A percentile compares a stretch with the other conserved stretches of the same genome.
These are phyloP conservation scores for Pteronotus mesoamericanus DNA, from an alignment of 2,797 vertebrate species.

Conservation along the genomic window DNA sequence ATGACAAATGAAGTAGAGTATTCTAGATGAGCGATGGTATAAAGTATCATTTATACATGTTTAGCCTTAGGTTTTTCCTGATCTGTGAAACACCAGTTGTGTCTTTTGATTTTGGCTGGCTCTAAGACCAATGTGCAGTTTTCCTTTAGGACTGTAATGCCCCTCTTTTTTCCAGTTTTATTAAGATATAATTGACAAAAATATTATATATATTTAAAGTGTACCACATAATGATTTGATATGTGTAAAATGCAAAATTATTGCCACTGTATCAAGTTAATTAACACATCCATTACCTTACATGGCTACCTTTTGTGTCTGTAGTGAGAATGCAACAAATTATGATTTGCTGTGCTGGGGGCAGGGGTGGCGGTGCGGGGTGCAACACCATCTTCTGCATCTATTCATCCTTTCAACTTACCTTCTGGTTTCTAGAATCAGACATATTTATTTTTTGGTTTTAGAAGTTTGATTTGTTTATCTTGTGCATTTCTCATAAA, in stretches of 20 bases:
- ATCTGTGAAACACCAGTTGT: neutral
- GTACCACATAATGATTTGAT: neutral
- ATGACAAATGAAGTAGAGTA: neutral
- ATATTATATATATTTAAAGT: neutral
- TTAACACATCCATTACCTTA: neutral
- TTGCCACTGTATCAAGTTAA: neutral
- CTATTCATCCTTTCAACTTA: neutral
- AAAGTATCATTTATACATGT: neutral
- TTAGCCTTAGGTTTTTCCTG: neutral
- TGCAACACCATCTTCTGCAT: neutral
- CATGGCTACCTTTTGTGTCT: neutral
- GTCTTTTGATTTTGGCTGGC: neutral
- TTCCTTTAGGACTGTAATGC: neutral
- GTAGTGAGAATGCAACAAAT: neutral
- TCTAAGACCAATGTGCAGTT: neutral
- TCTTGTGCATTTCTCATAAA: neutral
- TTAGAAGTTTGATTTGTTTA: neutral
- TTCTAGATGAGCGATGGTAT: neutral
- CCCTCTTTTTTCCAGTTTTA: neutral
- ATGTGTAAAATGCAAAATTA: neutral
- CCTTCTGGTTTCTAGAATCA: neutral
- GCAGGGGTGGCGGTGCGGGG: rapidly evolving
- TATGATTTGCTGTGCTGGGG: neutral
- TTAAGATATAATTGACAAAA: neutral
- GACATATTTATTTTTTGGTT: neutral